Base-by-base conservation (phyloP, 2,113 vertebrate genomes). In the Calyptomena viridis region DNA sequence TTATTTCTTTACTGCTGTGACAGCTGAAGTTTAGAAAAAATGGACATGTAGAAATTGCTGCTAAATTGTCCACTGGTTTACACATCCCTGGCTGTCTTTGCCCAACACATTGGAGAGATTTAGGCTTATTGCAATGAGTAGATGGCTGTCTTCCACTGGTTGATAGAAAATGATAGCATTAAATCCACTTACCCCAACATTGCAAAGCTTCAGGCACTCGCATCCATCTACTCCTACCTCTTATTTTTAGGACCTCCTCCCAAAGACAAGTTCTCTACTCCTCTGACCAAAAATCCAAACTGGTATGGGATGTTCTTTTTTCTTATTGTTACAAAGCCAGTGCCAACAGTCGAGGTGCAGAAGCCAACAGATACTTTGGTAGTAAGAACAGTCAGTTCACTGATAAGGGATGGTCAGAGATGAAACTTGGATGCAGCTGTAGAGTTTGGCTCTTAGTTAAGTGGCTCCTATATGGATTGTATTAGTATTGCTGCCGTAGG, bases 51-150 rank as follows among this genome's bases (percentile, higher is more conserved):
- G 59, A 85, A 71, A 13, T 55, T 89, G n/a, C 28, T 77, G 46
- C 33, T 59, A 13, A 58, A 35, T 7, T 66, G 20, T 8, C 23
- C 1, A 2, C 18, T 1, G 2, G 18, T 80, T 94, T 64, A 15
- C 0, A 0, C 42, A 44, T 17, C 14, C 24, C 0, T 0, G 53
- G 17, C 31, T 72, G 30, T 69, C 14, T 55, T 83, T 88, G 55
- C 31, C 15, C 18, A 35, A 17, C 23, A 39, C 0, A 0, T 4
- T 31, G 27, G 40, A 75, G 47, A 84, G 21, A 40, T 60, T 69
- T 42, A 73, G 58, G 25, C 42, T 50, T 71, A 58, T 64, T 93
- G 46, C 75, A 50, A 37, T 49, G 37, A 84, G 16, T 39, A 20
- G 22, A 15, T 55, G 62, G n/a, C 76, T 92, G 63, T 59, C 63